phyloP scores from a whole-genome alignment of 2,113 vertebrate genomes.

The Limanda limanda region DNA sequence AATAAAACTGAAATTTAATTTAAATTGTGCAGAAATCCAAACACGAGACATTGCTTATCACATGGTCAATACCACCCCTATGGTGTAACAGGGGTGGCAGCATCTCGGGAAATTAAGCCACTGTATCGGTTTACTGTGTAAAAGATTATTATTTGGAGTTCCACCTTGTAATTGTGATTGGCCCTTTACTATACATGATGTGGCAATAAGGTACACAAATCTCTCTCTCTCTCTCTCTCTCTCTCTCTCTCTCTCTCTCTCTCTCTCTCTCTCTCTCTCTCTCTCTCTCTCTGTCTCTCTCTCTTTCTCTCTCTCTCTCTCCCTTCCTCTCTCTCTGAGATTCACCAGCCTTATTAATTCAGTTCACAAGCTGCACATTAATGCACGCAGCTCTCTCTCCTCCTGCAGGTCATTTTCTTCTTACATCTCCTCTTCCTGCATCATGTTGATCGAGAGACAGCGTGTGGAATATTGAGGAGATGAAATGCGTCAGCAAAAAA shows the following conservation, averaged over 20 bases:
- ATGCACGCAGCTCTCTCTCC: conserved; percentile 4
- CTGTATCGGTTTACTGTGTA: too few relatives aligned
- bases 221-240: background rate
- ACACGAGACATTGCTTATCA: too few relatives aligned
- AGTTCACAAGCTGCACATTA: conserved; percentile 6
- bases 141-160: too few relatives aligned
- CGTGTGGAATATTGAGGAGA: conserved; percentile 58
- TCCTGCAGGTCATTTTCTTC: conserved; percentile 19
- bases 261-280: background rate
- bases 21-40: too few relatives aligned
- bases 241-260: background rate
- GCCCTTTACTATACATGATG: too few relatives aligned
- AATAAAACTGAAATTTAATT: too few relatives aligned
- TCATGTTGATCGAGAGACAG: conserved; percentile 37
- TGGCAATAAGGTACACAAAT: background rate
- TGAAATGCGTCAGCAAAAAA: conserved; percentile 23
- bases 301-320: background rate
- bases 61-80: background rate
- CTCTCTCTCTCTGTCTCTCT: background rate
- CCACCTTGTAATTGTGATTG: too few relatives aligned
- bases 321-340: background rate
- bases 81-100: background rate
- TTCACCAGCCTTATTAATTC: background rate
- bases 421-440: conserved; percentile 14
- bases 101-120: too few relatives aligned